Percentiles rank a stretch among this genome's conserved stretches.
phyloP scores from a whole-genome alignment of 2,113 vertebrate species.

The Struthio camelus region DNA sequence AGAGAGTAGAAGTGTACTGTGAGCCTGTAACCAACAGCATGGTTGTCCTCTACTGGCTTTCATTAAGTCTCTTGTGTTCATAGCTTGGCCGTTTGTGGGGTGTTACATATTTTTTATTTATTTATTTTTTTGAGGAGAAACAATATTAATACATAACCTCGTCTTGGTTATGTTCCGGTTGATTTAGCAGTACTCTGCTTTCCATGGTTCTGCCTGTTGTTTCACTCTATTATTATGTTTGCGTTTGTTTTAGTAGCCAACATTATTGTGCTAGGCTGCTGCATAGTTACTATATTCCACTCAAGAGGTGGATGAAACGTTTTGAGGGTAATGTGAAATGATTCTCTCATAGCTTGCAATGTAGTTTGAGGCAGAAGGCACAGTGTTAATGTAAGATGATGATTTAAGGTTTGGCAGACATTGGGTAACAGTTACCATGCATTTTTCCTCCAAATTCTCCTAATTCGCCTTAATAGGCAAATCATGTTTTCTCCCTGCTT shows the following conservation, averaged over 20 bases:
- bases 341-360: not conserved
- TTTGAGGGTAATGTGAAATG: conserved; percentile 11
- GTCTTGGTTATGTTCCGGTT: not conserved
- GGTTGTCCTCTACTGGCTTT: not conserved
- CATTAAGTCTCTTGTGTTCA: not conserved
- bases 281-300: not conserved
- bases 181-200: not conserved
- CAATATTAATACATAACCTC: not conserved
- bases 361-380: not conserved
- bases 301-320: not conserved
- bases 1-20: not conserved
- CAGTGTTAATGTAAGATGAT: conserved; percentile 18
- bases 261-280: not conserved
- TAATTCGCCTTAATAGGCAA: conserved; percentile 44
- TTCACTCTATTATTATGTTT: not conserved
- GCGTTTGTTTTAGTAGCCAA: not conserved
- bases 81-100: not conserved
- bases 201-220: not conserved
- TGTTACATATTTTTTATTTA: not conserved
- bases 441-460: conserved; percentile 51
- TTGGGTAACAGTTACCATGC: conserved; percentile 9
- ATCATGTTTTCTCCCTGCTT: conserved; percentile 47
- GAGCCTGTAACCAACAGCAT: not conserved
- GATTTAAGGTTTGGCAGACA: conserved; percentile 48
- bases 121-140: not conserved